Evolutionary conservation across 2,797 vertebrate species (phyloP).

Genomic region (Sphenodon punctatus): DNA sequence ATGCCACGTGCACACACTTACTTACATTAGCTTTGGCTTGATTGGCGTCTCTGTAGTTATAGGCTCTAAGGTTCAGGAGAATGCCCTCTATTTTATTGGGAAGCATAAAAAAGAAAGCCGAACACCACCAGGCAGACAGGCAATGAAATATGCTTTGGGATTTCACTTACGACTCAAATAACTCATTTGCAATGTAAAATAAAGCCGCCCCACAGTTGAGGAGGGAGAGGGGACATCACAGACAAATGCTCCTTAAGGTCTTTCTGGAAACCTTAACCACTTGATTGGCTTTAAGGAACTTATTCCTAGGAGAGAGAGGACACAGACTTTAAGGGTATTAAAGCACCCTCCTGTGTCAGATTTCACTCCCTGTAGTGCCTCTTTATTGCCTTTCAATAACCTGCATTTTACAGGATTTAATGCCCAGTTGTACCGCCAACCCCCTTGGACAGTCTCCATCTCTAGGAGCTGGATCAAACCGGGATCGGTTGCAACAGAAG

Average conservation of each 20-base stretch:
- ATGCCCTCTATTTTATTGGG: conserved; percentile 69
- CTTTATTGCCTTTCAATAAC: neutral
- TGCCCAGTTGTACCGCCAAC: neutral
- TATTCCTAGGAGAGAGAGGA: neutral
- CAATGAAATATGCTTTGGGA: conserved; percentile 68
- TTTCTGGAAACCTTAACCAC: conserved; percentile 27
- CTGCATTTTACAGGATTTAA: neutral
- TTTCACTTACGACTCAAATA: conserved; percentile 72
- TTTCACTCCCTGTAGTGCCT: neutral
- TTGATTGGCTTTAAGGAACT: conserved; percentile 9
- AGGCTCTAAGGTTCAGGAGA: conserved; percentile 56
- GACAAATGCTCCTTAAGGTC: conserved; percentile 34
- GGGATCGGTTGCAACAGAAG: neutral
- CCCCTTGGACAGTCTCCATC: neutral
- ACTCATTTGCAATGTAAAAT: conserved; percentile 71
- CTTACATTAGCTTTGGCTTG: conserved; percentile 66
- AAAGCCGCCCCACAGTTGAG: conserved; percentile 48
- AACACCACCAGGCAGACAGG: conserved; percentile 55
- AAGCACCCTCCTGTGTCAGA: neutral
- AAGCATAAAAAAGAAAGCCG: conserved; percentile 72
- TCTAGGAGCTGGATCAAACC: neutral
- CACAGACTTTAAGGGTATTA: neutral
- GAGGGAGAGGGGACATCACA: conserved; percentile 38
- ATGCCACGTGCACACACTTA: conserved; percentile 39
- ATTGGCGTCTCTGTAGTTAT: conserved; percentile 59